Evolutionary conservation across 2,113 vertebrate species (phyloP).

Genomic region (Numenius arquata): DNA sequence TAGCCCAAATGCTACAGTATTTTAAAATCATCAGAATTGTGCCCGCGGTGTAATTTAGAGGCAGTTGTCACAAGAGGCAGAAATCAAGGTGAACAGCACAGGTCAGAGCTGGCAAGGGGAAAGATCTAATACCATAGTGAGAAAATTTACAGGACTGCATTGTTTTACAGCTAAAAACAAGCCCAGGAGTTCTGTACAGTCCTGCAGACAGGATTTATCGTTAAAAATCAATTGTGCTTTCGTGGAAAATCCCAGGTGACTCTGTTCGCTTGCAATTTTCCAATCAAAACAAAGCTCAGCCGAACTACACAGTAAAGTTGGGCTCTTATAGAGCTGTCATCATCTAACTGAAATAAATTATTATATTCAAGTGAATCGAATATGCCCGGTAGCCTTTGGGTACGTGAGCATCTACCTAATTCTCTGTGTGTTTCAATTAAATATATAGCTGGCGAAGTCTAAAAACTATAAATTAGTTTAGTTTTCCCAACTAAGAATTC

Average conservation of each 20-base stretch:
- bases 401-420: background rate
- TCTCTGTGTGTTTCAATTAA: background rate
- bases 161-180: background rate
- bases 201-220: constrained; percentile 24
- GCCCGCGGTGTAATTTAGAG: background rate
- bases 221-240: constrained; percentile 57
- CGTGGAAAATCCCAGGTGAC: constrained; percentile 38
- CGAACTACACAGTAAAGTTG: background rate
- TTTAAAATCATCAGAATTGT: background rate
- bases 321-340: background rate
- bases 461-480: background rate
- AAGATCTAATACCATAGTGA: background rate
- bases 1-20: background rate
- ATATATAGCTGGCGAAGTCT: background rate
- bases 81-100: background rate
- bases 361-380: background rate
- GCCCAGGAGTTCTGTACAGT: background rate
- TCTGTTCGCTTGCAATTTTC: constrained; percentile 29
- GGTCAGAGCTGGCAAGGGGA: background rate
- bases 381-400: background rate
- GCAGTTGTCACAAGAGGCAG: background rate
- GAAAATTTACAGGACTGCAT: background rate
- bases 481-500: background rate
- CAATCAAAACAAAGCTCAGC: background rate
- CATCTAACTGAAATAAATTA: background rate